Evolutionary conservation across 2,113 vertebrate species (phyloP), one percentile per base, ranked within the genome.

Genomic region (Lepidothrix coronata): DNA sequence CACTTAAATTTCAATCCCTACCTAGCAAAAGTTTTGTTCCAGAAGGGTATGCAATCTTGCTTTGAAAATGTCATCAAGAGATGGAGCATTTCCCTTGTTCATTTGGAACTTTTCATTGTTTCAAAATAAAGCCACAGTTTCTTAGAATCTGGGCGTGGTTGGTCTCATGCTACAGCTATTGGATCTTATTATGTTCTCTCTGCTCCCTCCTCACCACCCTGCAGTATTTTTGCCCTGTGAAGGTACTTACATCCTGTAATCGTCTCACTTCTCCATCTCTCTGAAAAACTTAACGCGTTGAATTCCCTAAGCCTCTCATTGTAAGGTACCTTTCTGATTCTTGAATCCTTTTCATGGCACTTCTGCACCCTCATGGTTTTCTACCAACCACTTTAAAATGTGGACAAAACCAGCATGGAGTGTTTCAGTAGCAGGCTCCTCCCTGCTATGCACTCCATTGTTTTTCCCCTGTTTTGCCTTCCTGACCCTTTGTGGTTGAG

Each of bases 301-400:
- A 61, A 93, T 89, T 94, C 85, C 55, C 81, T 39, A 43, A 94
- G 52, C 81, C 33, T 87, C 18, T 85, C 48, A 17, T 59, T 51
- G 31, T 78, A 41, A 89, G 35, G 39, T 65, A 16, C 35, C 33
- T 93, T 95, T 91, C 52, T 88, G 66, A 81, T 92, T 57, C 59
- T 81, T 87, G 46, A 89, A 52, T 94, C 27, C 25, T 88, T 93
- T 96, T 93, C 85, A 91, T 65, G 41, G 70, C 44, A 57, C 78
- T 93, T 89, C 39, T 91, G 65, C 41, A 61, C 39, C 30, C 23
- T 87, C 63, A 31, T 8, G 13, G 18, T 81, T 92, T 94, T 77
- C 66, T 15, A 85, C 65, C 23, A 51, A 22, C n/a, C 46, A 30
- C 68, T 91, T 94, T 21, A 66, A 92, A 86, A 52, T 16, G 18